A percentile compares a stretch with the other conserved stretches of the same genome.
Conservation (phyloP, 2,888 invertebrate species). For the Drosophila anomalata region DNA sequence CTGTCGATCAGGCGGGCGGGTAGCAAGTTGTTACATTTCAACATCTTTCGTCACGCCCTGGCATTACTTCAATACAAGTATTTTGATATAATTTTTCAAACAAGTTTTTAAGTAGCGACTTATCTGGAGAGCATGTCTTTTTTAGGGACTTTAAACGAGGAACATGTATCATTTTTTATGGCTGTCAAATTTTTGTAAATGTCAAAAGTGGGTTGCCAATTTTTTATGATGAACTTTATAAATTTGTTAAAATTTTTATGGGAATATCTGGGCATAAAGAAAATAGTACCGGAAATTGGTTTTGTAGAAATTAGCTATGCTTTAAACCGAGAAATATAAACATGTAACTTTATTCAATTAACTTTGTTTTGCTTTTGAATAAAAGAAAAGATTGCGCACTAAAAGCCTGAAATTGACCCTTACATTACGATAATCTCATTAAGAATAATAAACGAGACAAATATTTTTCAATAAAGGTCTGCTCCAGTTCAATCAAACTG, state of each 20-base stretch:
- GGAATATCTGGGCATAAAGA: not conserved
- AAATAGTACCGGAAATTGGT: constrained; percentile 8
- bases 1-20: constrained; percentile 67
- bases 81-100: constrained; percentile 28
- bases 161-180: constrained; percentile 51
- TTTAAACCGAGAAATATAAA: not conserved
- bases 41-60: constrained; percentile 72
- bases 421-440: constrained; percentile 18
- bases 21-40: constrained; percentile 60
- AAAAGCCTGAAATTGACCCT: constrained; percentile 26
- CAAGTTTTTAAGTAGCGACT: constrained; percentile 46
- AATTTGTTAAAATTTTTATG: constrained; percentile 8
- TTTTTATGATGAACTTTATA: constrained; percentile 38
- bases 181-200: constrained; percentile 58
- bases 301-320: not conserved
- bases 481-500: constrained; percentile 5
- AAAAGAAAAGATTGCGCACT: not conserved
- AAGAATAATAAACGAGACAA: constrained; percentile 19
- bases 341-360: not conserved
- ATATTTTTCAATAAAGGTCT: constrained; percentile 18
- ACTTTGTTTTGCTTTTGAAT: not conserved
- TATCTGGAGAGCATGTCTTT: constrained; percentile 41
- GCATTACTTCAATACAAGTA: constrained; percentile 57
- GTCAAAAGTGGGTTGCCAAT: constrained; percentile 34
- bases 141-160: constrained; percentile 1